Evolutionary conservation across 1,140 invertebrate genomes (phyloP).

Genomic region (Cardiocondyla obscurior): DNA sequence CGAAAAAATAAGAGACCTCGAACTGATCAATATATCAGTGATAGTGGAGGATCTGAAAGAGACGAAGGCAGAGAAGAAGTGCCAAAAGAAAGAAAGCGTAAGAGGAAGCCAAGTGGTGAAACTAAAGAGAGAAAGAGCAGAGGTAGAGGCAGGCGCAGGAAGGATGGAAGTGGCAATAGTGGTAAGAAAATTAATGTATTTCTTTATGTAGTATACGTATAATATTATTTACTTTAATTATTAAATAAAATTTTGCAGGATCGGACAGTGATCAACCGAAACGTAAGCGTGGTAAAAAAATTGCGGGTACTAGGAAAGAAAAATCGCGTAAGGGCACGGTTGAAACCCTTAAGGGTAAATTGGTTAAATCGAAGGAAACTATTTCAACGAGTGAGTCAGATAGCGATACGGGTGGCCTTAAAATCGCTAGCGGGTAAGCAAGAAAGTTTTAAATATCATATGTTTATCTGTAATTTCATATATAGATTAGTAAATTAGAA

Average conservation of each 20-base stretch:
- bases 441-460: constrained; percentile 8
- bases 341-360: constrained; percentile 92
- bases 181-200: constrained; percentile 78
- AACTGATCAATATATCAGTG: constrained; percentile 88
- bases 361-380: constrained; percentile 96
- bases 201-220: neutral
- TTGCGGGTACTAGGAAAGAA: constrained; percentile 80
- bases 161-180: constrained; percentile 80
- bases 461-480: constrained; percentile 37
- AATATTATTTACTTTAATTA: neutral
- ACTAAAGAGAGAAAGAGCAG: constrained; percentile 75
- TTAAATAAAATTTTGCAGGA: constrained; percentile 74
- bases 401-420: constrained; percentile 88
- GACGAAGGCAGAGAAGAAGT: constrained; percentile 81
- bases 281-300: constrained; percentile 85
- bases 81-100: constrained; percentile 83
- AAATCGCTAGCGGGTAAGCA: constrained; percentile 86
- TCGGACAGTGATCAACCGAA: constrained; percentile 88
- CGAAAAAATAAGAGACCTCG: constrained; percentile 84
- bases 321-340: constrained; percentile 73
- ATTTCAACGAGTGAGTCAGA: constrained; percentile 97
- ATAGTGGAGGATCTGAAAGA: constrained; percentile 87
- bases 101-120: constrained; percentile 79
- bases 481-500: neutral
- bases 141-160: constrained; percentile 78